Evolutionary conservation across 2,113 vertebrate species (phyloP).

Genomic region (Urocynchramus pylzowi): DNA sequence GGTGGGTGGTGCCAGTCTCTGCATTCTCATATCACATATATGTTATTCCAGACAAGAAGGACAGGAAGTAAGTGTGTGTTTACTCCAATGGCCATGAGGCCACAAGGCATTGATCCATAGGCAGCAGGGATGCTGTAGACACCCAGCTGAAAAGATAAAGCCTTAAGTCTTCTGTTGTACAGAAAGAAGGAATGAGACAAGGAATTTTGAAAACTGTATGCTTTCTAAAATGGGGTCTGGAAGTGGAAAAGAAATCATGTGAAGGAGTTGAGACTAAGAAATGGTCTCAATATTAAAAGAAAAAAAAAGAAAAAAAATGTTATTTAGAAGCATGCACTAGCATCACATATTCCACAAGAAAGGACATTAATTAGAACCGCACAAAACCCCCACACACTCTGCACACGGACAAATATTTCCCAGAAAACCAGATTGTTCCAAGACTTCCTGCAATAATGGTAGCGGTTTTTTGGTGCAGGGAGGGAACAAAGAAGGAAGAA

Average conservation of each 20-base stretch:
- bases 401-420: neutral
- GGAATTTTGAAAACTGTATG: neutral
- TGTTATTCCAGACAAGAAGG: neutral
- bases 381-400: rapidly evolving
- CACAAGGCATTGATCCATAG: neutral
- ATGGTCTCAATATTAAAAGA: neutral
- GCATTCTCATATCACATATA: rapidly evolving
- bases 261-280: neutral
- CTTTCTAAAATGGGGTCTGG: neutral
- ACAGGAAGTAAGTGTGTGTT: rapidly evolving
- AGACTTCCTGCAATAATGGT: neutral
- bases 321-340: neutral
- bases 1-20: neutral
- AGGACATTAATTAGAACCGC: neutral
- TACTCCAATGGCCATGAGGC: rapidly evolving
- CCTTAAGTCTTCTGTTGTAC: rapidly evolving
- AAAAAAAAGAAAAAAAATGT: neutral
- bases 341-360: neutral
- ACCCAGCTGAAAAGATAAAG: neutral
- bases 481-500: rapidly evolving
- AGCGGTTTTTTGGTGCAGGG: rapidly evolving
- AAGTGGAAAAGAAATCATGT: neutral
- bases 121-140: neutral
- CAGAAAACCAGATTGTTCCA: neutral
- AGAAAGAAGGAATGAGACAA: neutral